Conservation (phyloP, 2,888 invertebrate genomes). For the Eurytoma adleriae region DNA sequence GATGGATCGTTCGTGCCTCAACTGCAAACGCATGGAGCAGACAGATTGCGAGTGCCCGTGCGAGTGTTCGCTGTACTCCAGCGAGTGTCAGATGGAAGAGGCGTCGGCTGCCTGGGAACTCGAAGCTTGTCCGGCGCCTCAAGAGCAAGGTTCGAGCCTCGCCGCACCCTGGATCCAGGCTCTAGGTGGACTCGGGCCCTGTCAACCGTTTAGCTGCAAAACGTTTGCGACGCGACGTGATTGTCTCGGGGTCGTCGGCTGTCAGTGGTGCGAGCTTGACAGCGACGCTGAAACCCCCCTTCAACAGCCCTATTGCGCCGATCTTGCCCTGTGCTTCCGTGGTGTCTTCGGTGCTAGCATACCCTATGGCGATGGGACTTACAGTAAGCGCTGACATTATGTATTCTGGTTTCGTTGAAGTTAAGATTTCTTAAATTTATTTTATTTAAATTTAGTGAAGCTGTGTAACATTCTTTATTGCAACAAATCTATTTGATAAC, state of each 20-base stretch:
- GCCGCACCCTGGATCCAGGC: constrained; percentile 68
- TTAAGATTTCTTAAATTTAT: no score
- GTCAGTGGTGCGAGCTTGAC: constrained; percentile 94
- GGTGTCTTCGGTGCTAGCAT: constrained; percentile 90
- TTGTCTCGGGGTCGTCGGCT: constrained; percentile 86
- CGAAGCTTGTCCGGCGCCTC: constrained; percentile 67
- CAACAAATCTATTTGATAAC: no score
- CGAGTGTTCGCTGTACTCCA: constrained; percentile 84
- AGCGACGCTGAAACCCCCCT: constrained; percentile 85
- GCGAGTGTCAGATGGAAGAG: constrained; percentile 72
- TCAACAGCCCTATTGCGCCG: constrained; percentile 86
- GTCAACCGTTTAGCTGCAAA: constrained; percentile 84
- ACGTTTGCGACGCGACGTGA: constrained; percentile 80
- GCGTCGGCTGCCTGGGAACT: constrained; percentile 42
- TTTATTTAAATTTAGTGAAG: no score
- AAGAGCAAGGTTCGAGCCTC: constrained; percentile 70
- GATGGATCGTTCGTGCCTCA: constrained; percentile 90
- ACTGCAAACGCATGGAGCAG: constrained; percentile 96
- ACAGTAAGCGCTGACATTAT: constrained; percentile 69
- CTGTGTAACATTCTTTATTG: no score
- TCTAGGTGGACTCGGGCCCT: constrained; percentile 79
- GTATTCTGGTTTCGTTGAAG: not conserved
- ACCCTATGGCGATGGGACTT: constrained; percentile 87
- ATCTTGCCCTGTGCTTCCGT: constrained; percentile 89
- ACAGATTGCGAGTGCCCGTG: constrained; percentile 97